Evolutionary conservation across 2,113 vertebrate species (phyloP), one percentile per base, ranked within the genome.

Genomic region (Poeciliopsis turrubarensis): DNA sequence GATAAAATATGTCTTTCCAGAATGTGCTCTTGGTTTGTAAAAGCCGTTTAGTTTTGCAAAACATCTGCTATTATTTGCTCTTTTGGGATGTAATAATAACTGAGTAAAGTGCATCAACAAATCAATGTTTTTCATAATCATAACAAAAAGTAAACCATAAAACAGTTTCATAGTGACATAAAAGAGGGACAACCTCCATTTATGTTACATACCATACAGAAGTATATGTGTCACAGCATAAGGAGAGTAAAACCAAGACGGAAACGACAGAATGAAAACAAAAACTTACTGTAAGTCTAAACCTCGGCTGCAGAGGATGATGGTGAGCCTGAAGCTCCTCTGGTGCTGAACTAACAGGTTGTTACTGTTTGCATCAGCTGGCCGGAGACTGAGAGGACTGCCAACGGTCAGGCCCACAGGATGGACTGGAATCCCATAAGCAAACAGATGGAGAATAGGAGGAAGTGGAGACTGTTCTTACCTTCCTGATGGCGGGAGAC

Each of bases 381-480:
- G 51, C 9, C 22, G 3, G 51, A 54, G 51, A 57, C 4, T 25
- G 51, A 57, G 51, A 57, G 51, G 51, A n/a, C 51, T 61, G 54
- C 62, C 70, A 29, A 73, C 61, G 44, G 32, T 22, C 51, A 65
- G 30, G 26, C 62, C 26, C 29, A 67, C 68, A 80, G 85, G 82
- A 81, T 64, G 78, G 10, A 71, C 32, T 3, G 39, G 64, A 75
- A 22, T 66, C 68, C 68, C 51, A 22, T 39, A 64, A 73, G 73
- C 68, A 82, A 72, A 80, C 83, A 82, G 27, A 29, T 39, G 70
- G 70, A 86, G 83, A 89, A 91, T 90, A 34, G 85, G 66, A 83
- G 89, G 85, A 89, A 89, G 81, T 75, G 70, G 62, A 75, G 63
- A 65, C 72, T 65, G 72, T 67, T 47, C 57, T 72, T 19, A 63